Evolutionary conservation across 2,888 invertebrate genomes (phyloP).

Genomic region (Thecophora atra): DNA sequence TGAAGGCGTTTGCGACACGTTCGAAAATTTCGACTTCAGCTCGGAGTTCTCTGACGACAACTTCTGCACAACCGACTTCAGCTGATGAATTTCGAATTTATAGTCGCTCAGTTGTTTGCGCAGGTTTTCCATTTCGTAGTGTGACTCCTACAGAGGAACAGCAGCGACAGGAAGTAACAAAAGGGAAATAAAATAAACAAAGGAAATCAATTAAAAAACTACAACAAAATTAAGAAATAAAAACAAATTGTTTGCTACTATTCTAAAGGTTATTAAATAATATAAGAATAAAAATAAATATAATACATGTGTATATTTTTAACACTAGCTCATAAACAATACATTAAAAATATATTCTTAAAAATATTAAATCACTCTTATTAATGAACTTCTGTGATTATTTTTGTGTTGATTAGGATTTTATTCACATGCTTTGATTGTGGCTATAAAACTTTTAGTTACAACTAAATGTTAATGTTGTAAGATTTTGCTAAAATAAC

Average conservation of each 20-base stretch:
- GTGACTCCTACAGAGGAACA: constrained; percentile 45
- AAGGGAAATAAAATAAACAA: constrained; percentile 36
- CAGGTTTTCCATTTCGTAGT: constrained; percentile 61
- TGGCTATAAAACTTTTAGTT: too few species aligned
- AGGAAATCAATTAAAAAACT: constrained; percentile 12
- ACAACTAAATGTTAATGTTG: too few species aligned
- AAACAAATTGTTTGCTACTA: background rate
- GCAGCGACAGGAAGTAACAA: constrained; percentile 39
- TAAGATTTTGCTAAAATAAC: too few species aligned
- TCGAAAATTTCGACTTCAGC: constrained; percentile 70
- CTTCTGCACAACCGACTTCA: constrained; percentile 74
- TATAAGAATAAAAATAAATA: background rate
- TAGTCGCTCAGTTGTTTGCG: constrained; percentile 64
- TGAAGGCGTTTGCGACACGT: constrained; percentile 46
- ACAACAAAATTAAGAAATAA: background rate
- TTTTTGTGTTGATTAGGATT: too few species aligned
- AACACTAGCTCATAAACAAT: too few species aligned
- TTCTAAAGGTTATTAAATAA: background rate
- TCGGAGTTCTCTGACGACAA: constrained; percentile 83
- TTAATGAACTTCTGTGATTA: too few species aligned
- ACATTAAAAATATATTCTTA: too few species aligned
- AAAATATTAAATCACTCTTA: too few species aligned
- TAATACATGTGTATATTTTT: too few species aligned
- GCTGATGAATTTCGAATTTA: constrained; percentile 63
- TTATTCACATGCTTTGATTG: too few species aligned